Evolutionary conservation across 2,113 vertebrate genomes (phyloP), one percentile per base, ranked within the genome.

Genomic region (Gasterosteus aculeatus): DNA sequence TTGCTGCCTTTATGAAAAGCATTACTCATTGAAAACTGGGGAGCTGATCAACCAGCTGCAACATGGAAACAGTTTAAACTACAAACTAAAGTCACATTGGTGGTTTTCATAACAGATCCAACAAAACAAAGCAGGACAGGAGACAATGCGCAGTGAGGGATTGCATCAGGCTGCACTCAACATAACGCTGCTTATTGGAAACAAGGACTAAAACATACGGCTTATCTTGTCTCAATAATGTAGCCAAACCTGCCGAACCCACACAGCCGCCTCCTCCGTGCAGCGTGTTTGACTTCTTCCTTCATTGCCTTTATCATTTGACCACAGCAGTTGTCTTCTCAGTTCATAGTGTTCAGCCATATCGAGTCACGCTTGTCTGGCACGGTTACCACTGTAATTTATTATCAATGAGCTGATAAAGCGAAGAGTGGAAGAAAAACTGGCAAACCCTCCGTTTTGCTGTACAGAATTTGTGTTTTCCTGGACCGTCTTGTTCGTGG

Each of bases 361-460:
- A 54, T 90, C 88, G 87, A 88, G 78, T 89, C 73, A 82, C 72
- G 81, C 90, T 86, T 92, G 89, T 94, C 92, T 92, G 93, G 85
- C 92, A 92, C 88, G 92, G 90, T 92, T 85, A 87, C 71, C 65
- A 69, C 77, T 89, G 77, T 93, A 91, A 94, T 88, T 94, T 94
- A 93, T 92, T 91, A 78, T 91, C 76, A 87, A 87, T 86, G 81
- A 83, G 87, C 81, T 19, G n/a, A 88, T 85, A 86, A 81, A 83
- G 64, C 82, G 22, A 53, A 76, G 72, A 77, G 51, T 51, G 42
- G 74, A 78, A 76, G 79, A 84, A 85, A 85, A 84, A 71, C 77
- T 87, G 88, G 77, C 86, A 64, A 10, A 42, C 18, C 54, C 33
- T 80, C 38, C 64, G 60, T 75, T 47, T 69, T 69, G 72, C 77